Percentiles rank a stretch among this genome's conserved stretches.
Evolutionary conservation across 1,140 invertebrate species (phyloP).

Genomic region (Monochamus saltuarius): DNA sequence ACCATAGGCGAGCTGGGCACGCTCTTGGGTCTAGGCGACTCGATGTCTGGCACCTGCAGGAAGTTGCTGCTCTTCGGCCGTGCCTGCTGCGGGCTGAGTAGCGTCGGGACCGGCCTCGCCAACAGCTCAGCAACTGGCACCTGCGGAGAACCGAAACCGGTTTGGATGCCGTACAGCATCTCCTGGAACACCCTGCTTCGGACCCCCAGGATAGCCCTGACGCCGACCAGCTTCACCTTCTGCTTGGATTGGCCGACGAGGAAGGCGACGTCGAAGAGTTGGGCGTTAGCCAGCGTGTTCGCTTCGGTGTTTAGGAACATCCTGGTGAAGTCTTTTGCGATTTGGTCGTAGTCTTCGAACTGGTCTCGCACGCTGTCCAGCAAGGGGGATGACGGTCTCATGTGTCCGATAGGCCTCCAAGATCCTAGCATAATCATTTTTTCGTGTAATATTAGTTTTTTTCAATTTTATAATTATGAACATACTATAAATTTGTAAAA

Average conservation of each 20-base stretch:
- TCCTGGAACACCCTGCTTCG: slow-evolving; percentile 84
- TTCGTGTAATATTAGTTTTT: no score
- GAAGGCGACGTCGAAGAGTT: slow-evolving; percentile 89
- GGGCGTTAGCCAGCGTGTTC: slow-evolving; percentile 69
- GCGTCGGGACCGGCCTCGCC: slow-evolving; percentile 78
- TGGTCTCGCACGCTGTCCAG: slow-evolving; percentile 88
- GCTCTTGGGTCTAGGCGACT: slow-evolving; percentile 76
- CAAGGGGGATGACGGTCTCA: slow-evolving; percentile 89
- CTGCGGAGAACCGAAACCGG: slow-evolving; percentile 90
- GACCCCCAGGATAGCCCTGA: slow-evolving; percentile 84
- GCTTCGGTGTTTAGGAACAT: slow-evolving; percentile 82
- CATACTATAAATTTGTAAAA: no score
- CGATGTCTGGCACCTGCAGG: slow-evolving; percentile 63
- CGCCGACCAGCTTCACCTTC: slow-evolving; percentile 84
- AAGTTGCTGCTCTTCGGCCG: slow-evolving; percentile 91
- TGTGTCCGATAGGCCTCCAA: slow-evolving; percentile 92
- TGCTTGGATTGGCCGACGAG: slow-evolving; percentile 88
- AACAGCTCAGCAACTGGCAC: slow-evolving; percentile 86
- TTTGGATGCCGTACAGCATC: slow-evolving; percentile 93
- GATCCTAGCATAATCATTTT: slow-evolving; percentile 60
- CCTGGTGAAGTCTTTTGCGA: slow-evolving; percentile 88
- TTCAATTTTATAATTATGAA: no score
- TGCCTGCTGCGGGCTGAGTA: slow-evolving; percentile 72
- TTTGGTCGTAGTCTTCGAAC: slow-evolving; percentile 91
- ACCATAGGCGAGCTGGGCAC: slow-evolving; percentile 94